Evolutionary conservation across 2,888 invertebrate genomes (phyloP), one percentile per base, ranked within the genome.

Genomic region (Metacarcinus magister): DNA sequence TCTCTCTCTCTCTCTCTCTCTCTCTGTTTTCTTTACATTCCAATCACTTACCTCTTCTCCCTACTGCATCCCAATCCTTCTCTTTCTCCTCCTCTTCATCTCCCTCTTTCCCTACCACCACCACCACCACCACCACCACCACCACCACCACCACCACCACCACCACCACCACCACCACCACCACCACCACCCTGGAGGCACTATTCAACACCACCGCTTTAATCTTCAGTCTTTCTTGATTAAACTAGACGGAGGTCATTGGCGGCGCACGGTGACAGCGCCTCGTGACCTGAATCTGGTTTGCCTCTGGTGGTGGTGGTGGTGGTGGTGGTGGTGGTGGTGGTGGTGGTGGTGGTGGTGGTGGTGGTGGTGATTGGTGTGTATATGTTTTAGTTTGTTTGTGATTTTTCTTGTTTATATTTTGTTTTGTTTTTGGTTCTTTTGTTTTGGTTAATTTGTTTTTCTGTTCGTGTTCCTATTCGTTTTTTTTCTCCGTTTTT

Each of bases 141-240:
- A n/a, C n/a, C n/a, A n/a, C n/a, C 54, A 54, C 54, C 54, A 46
- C 46, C 46, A 54, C 54, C 54, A 54, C 54, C 54, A 54, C 54
- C 54, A 54, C 54, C 54, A 54, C 54, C 54, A 54, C 54, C 54
- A 54, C 54, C 54, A 54, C 54, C 54, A 54, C 54, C 54, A 54
- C 54, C 54, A 54, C 54, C 54, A 46, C 46, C 46, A 7, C 46
- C 46, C 46, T 10, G 10, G 46, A 4, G 16, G 54, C 2, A 16
- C 54, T 7, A 54, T 67, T 67, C 67, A 67, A 67, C 67, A 67
- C 67, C 67, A 82, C 82, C 82, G 82, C 82, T 82, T 82, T 82
- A 82, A 82, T 82, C 82, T 82, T 82, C 28, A 28, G 82, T 82
- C 82, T 82, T 82, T 82, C 82, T 82, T 82, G 32, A 82, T 82